Evolutionary conservation across 2,797 vertebrate species (phyloP), one percentile per base, ranked within the genome.

Genomic region (Diplodus puntazzo): DNA sequence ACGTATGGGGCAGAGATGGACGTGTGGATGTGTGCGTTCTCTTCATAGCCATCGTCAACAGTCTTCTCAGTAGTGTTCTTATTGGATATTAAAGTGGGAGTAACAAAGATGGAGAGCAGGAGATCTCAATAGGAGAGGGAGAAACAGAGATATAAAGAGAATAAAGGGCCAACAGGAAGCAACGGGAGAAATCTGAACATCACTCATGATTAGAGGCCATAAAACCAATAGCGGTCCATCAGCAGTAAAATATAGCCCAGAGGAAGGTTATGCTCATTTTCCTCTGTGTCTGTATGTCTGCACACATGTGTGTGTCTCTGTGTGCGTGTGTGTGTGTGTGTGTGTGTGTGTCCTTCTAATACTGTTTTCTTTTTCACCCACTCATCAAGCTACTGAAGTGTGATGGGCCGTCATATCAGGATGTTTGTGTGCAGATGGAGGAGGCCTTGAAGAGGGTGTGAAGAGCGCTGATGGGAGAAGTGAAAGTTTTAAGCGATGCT

Each of bases 191-290:
- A 77, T 69, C 39, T 82, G 60, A 84, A 59, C 66, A 92, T 90
- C 77, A 79, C 25, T 93, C 79, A 87, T 78, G 85, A 92, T 89
- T 88, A 90, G 74, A 82, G 78, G 77, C 87, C 85, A 87, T 93
- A 88, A 90, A 93, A 89, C 42, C 82, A 88, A 82, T 52, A 77
- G 64, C 49, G 79, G 75, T 69, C 87, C 67, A 89, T 86, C 85
- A 86, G 76, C 73, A 81, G 70, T 82, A 91, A 92, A 90, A 89
- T 73, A 84, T 66, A 75, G 68, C 84, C 84, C 42, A 49, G 52
- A 73, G 84, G 79, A 84, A 85, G 81, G 83, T 85, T 87, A 75
- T 59, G 48, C 58, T 87, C 68, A 86, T 87, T 81, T 65, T 71
- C 72, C n/a, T 60, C 45, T 65, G 78, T 79, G 54, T 76, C 43